Base-by-base conservation (phyloP, 2,113 vertebrate species). In the Girardinichthys multiradiatus region DNA sequence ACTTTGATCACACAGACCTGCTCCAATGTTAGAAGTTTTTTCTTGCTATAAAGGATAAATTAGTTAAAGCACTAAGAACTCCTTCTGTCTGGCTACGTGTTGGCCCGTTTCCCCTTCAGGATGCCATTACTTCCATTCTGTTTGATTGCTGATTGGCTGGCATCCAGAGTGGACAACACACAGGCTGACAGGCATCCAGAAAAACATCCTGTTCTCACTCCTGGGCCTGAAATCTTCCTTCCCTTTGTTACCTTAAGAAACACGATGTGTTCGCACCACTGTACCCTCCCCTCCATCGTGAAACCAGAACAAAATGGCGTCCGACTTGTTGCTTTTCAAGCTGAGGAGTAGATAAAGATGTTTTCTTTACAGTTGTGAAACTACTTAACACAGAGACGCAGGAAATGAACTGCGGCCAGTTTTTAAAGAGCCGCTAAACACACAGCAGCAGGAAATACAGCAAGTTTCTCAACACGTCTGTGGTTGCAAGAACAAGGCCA, bases 131-230 rank as follows among this genome's bases (percentile, higher is more conserved):
- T 77, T 87, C 86, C 85, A 84, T 29, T 54, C 64, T 33, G 70
- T 90, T 77, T 88, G 82, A 91, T 89, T 92, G 84, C 71, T 74
- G 71, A 89, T 76, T 90, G 91, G 91, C 87, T 51, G 79, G 68
- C 39, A 2, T 88, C 89, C 91, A 91, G 80, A 54, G 57, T 70
- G 61, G 51, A 82, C 69, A 67, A 61, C 42, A 13, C 63, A 48
- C 68, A 69, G 76, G 65, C 74, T 45, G 8, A 68, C 63, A 87
- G 57, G 89, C 74, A 80, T 42, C 9, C 63, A 74, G 73, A 86
- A 83, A 88, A 88, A 91, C 87, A 89, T 89, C 85, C 86, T 90
- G 88, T 82, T 82, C 88, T 86, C 79, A 80, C 86, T 74, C 54
- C 4, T 15, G 4, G 69, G 80, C 28, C 65, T 61, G 33, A 77